Conservation (phyloP, 2,113 vertebrate species). For the Paratilapia polleni region DNA sequence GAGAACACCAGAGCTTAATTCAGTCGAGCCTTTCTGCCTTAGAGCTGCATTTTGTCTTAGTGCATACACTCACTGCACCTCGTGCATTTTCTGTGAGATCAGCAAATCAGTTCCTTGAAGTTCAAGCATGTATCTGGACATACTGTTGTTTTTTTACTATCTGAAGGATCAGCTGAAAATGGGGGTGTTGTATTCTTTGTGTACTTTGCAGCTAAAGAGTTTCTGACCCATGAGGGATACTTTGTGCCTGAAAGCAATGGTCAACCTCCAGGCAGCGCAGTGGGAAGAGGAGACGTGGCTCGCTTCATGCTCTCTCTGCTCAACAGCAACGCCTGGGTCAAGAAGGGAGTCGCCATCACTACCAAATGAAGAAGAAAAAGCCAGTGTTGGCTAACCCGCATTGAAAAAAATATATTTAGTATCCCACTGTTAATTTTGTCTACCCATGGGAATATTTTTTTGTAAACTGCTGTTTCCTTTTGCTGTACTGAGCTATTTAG, state of each 20-base stretch:
- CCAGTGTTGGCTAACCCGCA: background rate
- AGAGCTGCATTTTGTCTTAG: constrained; percentile 5
- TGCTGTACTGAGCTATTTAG: no score
- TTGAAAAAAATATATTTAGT: background rate
- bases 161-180: background rate
- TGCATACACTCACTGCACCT: background rate
- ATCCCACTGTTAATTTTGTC: background rate
- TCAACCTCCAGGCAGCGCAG: constrained; percentile 48
- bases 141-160: background rate
- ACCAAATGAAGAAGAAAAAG: constrained; percentile 65
- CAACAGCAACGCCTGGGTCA: constrained; percentile 76
- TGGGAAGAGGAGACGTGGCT: constrained; percentile 75
- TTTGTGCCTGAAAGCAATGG: constrained; percentile 72
- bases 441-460: background rate
- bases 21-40: background rate
- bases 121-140: background rate
- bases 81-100: background rate
- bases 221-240: constrained; percentile 79
- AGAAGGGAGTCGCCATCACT: constrained; percentile 75
- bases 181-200: background rate
- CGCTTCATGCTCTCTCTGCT: constrained; percentile 80
- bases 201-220: constrained; percentile 74
- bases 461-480: no score
- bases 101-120: background rate
- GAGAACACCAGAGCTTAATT: background rate